Evolutionary conservation across 2,888 invertebrate genomes (phyloP), one percentile per base, ranked within the genome.

Genomic region (Eilema sororculum): DNA sequence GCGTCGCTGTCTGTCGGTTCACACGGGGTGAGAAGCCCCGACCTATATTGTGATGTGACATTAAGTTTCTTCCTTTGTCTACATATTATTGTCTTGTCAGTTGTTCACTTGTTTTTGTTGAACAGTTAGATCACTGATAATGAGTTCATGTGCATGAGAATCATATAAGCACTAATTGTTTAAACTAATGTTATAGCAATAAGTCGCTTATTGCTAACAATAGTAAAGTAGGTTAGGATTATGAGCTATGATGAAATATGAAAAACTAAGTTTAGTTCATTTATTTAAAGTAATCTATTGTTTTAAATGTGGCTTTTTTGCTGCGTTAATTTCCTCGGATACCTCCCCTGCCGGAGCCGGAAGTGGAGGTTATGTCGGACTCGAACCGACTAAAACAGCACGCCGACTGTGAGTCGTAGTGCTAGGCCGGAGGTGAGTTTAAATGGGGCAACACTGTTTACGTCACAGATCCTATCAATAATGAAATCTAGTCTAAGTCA

Each of bases 21-120:
- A 71, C 81, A 81, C 81, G 78, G 61, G 73, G 69, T 70, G 68
- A 71, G 78, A 83, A 80, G 77, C 77, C 69, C 73, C 75, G 78
- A 79, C 78, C 79, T 76, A 81, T 81, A 79, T 81, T 77, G 67
- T 74, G 52, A 10, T 16, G 67, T 76, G 74, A 76, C 74, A 81
- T 79, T 82, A 83, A 79, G 73, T 76, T 82, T 83, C 74, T 65
- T 75, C 67, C 12, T 73, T 77, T 76, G 80, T 78, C 46, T 69
- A 57, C 20, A 13, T 30, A 13, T 30, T 73, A 77, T 80, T 72
- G 73, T 71, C 70, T 74, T 71, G 79, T 73, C 69, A 81, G 72
- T 80, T 1, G n/a, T n/a, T 61, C 24, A 41, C 25, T 24, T 60
- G 22, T 72, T 72, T 75, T 74, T 30, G 57, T 73, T 74, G 68